A percentile compares a stretch with the other conserved stretches of the same genome.
phyloP scores from a whole-genome alignment of 2,113 vertebrate genomes.

The Pollimyrus isidori region DNA sequence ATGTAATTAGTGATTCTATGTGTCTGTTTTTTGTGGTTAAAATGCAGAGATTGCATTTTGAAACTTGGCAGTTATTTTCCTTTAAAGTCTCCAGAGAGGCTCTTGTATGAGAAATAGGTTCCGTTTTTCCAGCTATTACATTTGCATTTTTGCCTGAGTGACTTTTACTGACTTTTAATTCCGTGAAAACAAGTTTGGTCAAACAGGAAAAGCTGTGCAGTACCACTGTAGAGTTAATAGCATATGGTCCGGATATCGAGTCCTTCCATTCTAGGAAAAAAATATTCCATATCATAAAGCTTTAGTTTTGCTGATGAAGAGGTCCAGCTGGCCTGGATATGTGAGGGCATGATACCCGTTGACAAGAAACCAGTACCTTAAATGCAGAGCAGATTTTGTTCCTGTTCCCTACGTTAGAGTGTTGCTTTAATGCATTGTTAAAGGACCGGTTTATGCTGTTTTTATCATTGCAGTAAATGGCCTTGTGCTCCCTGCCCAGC shows the following conservation, averaged over 20 bases:
- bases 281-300: neutral
- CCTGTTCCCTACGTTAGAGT: neutral
- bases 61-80: neutral
- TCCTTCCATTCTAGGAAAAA: neutral
- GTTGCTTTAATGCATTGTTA: conserved; percentile 4
- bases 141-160: neutral
- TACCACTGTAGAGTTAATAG: too few relatives aligned
- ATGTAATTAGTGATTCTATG: neutral
- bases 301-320: neutral
- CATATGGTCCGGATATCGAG: neutral
- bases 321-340: neutral
- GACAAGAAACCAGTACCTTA: neutral
- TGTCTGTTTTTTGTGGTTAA: neutral
- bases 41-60: neutral
- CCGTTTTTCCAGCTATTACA: neutral
- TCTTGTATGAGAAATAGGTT: neutral
- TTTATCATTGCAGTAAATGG: neutral
- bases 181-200: neutral
- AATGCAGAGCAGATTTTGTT: neutral
- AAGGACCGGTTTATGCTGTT: neutral
- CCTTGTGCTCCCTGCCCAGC: neutral
- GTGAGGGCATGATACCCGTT: neutral
- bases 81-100: neutral
- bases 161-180: neutral
- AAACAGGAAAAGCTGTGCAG: neutral